These are phyloP conservation scores for Bufo bufo DNA, from an alignment of 2,113 vertebrate genomes.

Conservation along the genomic window DNA sequence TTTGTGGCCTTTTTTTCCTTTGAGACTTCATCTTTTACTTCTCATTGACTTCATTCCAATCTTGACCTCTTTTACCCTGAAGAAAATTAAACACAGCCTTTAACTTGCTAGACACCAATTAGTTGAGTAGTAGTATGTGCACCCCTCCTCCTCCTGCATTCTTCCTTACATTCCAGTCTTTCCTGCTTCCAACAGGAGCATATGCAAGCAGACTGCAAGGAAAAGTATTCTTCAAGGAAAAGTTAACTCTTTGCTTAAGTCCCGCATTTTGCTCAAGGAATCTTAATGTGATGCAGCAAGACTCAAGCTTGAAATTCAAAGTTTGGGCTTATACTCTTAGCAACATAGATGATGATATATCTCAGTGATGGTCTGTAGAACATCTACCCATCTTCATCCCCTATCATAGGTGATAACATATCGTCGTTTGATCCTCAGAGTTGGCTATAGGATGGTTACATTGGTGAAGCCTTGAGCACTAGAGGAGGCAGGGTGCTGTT, in stretches of 20 bases:
- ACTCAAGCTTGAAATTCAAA: neutral
- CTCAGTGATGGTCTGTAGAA: neutral
- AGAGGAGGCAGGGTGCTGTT: no score
- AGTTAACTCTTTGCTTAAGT: conserved; percentile 61
- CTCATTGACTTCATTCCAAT: conserved; percentile 81
- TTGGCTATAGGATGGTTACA: no score
- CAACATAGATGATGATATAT: neutral
- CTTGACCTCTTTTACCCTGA: conserved; percentile 77
- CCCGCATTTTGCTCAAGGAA: neutral
- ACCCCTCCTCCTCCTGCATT: conserved; percentile 64
- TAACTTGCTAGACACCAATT: conserved; percentile 74
- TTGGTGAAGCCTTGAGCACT: no score
- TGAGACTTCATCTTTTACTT: conserved; percentile 67
- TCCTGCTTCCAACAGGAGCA: conserved; percentile 54
- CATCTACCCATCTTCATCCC: neutral
- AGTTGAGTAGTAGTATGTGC: conserved; percentile 72
- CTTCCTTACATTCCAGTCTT: conserved; percentile 67
- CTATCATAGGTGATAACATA: no score
- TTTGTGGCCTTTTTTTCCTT: conserved; percentile 68
- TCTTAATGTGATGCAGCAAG: neutral
- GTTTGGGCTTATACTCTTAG: neutral
- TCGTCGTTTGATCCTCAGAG: no score
- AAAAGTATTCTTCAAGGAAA: conserved; percentile 58
- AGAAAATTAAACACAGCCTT: conserved; percentile 78
- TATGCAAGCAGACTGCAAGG: conserved; percentile 56